phyloP scores from a whole-genome alignment of 2,797 vertebrate genomes.

The Sebastes vulpes region DNA sequence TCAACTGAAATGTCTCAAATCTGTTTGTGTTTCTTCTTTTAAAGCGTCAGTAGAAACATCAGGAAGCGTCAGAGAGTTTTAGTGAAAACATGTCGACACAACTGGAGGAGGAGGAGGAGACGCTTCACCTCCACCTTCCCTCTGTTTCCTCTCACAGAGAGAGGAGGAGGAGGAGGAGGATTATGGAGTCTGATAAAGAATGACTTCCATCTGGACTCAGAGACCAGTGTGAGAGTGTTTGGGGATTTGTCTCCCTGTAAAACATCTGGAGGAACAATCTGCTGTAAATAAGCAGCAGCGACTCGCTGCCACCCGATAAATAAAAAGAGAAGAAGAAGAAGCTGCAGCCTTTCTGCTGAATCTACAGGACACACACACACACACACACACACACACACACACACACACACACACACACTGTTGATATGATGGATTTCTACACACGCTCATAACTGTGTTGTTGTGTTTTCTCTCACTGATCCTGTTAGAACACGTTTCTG shows the following conservation, averaged over 20 bases:
- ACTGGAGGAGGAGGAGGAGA: constrained; percentile 32
- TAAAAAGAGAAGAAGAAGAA: constrained; percentile 72
- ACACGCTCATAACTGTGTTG: not conserved
- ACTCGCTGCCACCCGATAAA: constrained; percentile 85
- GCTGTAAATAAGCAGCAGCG: constrained; percentile 85
- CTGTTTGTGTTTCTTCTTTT: not conserved
- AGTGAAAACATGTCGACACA: not conserved
- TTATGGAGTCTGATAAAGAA: constrained; percentile 70
- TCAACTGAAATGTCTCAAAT: not conserved
- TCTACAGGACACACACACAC: constrained; percentile 39
- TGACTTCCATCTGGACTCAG: constrained; percentile 84
- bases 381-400: constrained; percentile 10
- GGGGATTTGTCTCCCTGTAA: constrained; percentile 73
- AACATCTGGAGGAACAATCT: constrained; percentile 89
- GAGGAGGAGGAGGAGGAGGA: not conserved
- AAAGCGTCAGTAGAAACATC: not conserved
- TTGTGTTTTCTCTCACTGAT: not conserved
- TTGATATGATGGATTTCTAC: not conserved
- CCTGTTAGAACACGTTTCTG: not conserved
- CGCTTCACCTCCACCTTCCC: constrained; percentile 51
- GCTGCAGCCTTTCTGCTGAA: constrained; percentile 63
- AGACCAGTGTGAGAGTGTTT: constrained; percentile 42
- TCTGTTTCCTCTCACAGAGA: constrained; percentile 39
- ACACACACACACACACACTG: not conserved
- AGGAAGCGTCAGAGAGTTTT: not conserved